Conservation (phyloP, 2,113 vertebrate genomes). For the Octodon degus region DNA sequence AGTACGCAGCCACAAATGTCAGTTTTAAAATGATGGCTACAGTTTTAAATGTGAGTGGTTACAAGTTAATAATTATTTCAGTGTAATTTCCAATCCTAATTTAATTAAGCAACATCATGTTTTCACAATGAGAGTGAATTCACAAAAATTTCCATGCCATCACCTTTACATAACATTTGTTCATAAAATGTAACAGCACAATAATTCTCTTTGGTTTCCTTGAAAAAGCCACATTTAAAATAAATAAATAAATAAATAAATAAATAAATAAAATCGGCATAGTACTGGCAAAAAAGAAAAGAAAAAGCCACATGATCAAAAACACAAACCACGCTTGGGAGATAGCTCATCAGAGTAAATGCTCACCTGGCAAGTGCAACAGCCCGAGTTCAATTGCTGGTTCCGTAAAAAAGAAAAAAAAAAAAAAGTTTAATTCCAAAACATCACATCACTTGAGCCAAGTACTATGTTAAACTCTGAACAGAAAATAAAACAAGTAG, state of each 20-base stretch:
- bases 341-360: too few relatives aligned
- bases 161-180: background rate
- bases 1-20: too few relatives aligned
- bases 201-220: background rate
- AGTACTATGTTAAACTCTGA: background rate
- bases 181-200: background rate
- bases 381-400: too few relatives aligned
- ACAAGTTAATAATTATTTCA: background rate
- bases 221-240: background rate
- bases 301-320: background rate
- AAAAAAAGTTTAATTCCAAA: background rate
- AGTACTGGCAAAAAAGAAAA: too few relatives aligned
- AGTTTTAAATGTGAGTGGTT: background rate
- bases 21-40: background rate
- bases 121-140: slow-evolving; percentile 27
- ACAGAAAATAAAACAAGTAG: background rate
- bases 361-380: too few relatives aligned
- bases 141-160: background rate
- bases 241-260: too few relatives aligned
- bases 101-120: background rate
- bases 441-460: background rate
- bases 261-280: too few relatives aligned
- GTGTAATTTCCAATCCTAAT: background rate
- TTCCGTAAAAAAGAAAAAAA: too few relatives aligned
- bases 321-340: background rate